Base-by-base conservation (phyloP, 2,797 vertebrate species). In the Dromococcyx pavoninus region DNA sequence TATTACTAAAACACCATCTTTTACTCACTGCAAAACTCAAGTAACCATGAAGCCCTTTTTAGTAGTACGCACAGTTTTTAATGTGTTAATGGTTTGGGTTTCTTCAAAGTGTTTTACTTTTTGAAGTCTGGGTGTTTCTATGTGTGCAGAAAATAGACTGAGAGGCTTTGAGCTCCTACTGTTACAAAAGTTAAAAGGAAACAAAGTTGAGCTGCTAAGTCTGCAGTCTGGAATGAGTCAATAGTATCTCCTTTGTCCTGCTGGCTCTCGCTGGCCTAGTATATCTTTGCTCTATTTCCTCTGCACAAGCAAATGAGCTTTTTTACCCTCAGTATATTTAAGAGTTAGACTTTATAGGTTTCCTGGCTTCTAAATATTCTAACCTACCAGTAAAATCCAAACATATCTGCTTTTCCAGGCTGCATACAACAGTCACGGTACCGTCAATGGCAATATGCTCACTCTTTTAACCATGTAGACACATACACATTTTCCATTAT, bases 171-270 rank as follows among this genome's bases (percentile, higher is more conserved):
- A 96, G 95, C 95, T 96, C 93, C 95, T 93, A 95, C 86, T 95
- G 96, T 95, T 96, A 95, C 95, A 93, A 79, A 95, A 97, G 96
- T 97, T 96, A 96, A 97, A 96, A 97, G 95, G 94, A 96, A 97
- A 81, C 86, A 91, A 89, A 93, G 95, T 93, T 77, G 92, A 94
- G 95, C 93, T 96, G 95, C 95, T 94, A 96, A 95, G 91, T 96
- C 94, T 96, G 97, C 97, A 97, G 95, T 85, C 92, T 97, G 94
- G 93, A 96, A 72, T 94, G 93, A 97, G 94, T 95, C 97, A 94
- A 97, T 97, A 97, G 96, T 95, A 95, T 97, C 96, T 96, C 95
- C 95, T 97, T 97, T 97, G 96, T 97, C 96, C 85, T 70, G 87
- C 92, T 89, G 28, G 83, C 79, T 93, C 76, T 86, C 70, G 74